A percentile compares a stretch with the other conserved stretches of the same genome.
These are phyloP conservation scores for Ptychoptera contaminata DNA, from an alignment of 2,888 invertebrate species.

Conservation along the genomic window DNA sequence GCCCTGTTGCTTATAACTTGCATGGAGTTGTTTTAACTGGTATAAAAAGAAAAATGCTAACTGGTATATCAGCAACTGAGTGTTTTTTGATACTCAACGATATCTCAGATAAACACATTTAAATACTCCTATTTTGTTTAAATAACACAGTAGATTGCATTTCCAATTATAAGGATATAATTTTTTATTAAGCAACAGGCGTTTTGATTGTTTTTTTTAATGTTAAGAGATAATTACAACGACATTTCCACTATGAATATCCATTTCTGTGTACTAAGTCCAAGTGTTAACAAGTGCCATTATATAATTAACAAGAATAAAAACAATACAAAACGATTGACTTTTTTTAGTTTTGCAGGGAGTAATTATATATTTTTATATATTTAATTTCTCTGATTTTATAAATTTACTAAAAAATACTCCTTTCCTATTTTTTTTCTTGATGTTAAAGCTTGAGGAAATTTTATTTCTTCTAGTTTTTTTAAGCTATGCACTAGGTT, in stretches of 20 bases:
- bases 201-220: background rate
- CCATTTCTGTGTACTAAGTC: background rate
- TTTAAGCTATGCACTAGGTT: too few relatives aligned
- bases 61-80: background rate
- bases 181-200: too few relatives aligned
- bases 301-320: background rate
- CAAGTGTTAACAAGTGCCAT: background rate
- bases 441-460: slow-evolving; percentile 2
- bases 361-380: slow-evolving; percentile 8
- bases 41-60: too few relatives aligned
- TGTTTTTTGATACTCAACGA: too few relatives aligned
- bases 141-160: too few relatives aligned
- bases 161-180: too few relatives aligned
- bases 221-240: background rate
- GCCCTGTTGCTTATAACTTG: background rate
- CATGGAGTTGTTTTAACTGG: too few relatives aligned
- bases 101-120: too few relatives aligned
- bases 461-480: too few relatives aligned
- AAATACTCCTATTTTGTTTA: too few relatives aligned
- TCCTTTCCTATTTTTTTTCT: background rate
- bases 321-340: slow-evolving; percentile 9
- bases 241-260: background rate
- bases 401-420: background rate
- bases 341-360: slow-evolving; percentile 11
- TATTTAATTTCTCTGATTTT: slow-evolving; percentile 1